phyloP scores from a whole-genome alignment of 1,140 invertebrate species.

The Argopecten irradians region DNA sequence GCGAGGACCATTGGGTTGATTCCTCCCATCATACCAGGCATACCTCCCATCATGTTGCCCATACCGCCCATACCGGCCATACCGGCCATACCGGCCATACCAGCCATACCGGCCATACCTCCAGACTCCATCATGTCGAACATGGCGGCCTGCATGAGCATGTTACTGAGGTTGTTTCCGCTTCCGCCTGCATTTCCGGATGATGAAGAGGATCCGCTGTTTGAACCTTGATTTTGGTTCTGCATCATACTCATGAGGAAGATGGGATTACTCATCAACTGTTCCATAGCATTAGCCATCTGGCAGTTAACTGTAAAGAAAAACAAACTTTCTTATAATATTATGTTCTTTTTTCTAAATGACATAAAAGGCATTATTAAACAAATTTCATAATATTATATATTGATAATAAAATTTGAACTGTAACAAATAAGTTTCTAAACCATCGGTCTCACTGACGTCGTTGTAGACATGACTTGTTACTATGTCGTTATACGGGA shows the following conservation, averaged over 20 bases:
- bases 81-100: slow-evolving; percentile 4
- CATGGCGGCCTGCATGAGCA: not conserved
- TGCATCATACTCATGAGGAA: not conserved
- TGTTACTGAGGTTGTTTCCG: not conserved
- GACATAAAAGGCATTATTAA: no score
- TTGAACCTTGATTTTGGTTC: not conserved
- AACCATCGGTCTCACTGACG: no score
- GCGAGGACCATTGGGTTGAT: not conserved
- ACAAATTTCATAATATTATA: no score
- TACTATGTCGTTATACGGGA: no score
- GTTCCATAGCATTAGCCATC: not conserved
- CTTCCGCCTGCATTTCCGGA: not conserved
- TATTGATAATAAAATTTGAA: no score
- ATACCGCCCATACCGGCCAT: not conserved
- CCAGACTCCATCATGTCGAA: slow-evolving; percentile 14
- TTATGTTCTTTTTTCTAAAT: no score
- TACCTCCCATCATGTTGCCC: not conserved
- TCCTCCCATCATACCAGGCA: not conserved
- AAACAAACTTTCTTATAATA: no score
- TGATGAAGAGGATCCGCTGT: not conserved
- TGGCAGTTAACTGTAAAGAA: not conserved
- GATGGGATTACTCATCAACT: not conserved
- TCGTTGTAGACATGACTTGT: no score
- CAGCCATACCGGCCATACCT: slow-evolving; percentile 3
- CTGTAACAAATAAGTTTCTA: no score